These are phyloP conservation scores for Neodon shergylaensis DNA, from an alignment of 2,113 vertebrate genomes.

Conservation along the genomic window DNA sequence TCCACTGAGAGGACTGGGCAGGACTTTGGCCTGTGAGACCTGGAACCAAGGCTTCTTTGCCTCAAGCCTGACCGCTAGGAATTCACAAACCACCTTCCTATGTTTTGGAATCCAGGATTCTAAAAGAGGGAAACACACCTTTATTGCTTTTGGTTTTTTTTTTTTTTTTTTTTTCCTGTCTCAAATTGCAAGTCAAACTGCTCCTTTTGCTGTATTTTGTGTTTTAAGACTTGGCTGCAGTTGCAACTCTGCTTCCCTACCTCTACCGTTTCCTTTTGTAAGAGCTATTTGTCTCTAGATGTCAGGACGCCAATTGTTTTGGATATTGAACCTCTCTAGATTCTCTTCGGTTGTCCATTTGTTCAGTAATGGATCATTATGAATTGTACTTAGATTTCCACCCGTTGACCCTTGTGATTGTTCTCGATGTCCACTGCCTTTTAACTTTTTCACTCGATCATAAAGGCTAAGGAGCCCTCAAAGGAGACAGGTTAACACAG, in stretches of 20 bases:
- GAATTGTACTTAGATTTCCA: neutral
- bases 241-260: neutral
- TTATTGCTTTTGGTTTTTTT: neutral
- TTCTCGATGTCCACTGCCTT: neutral
- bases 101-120: neutral
- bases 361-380: neutral
- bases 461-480: slow-evolving; percentile 23
- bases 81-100: neutral
- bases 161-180: neutral
- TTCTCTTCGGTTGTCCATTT: neutral
- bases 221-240: slow-evolving; percentile 23
- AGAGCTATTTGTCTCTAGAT: neutral
- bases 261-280: neutral
- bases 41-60: neutral
- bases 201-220: neutral
- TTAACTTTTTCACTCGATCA: neutral
- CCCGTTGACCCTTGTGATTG: neutral
- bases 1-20: neutral
- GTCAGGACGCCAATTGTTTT: neutral
- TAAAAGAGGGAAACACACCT: neutral
- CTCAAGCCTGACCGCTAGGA: neutral
- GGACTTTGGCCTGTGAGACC: neutral
- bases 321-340: neutral
- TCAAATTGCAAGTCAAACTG: neutral
- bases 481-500: neutral